Percentiles rank a stretch among this genome's conserved stretches.
These are phyloP conservation scores for Platorchestia sp. DNA, from an alignment of 1,140 invertebrate species.

Conservation along the genomic window DNA sequence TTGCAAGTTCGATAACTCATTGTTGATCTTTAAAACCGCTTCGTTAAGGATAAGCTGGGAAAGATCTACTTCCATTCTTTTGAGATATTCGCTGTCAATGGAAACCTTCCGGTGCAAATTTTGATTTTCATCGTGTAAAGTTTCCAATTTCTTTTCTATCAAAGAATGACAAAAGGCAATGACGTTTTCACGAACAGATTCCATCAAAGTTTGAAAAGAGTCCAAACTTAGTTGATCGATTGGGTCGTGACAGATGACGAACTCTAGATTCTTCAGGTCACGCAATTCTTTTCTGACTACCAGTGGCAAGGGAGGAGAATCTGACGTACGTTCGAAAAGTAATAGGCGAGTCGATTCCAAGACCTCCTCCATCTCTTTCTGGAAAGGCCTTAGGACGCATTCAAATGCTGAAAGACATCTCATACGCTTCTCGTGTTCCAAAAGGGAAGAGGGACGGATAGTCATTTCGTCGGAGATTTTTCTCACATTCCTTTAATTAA, in stretches of 20 bases:
- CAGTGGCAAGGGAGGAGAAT: neutral
- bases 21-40: neutral
- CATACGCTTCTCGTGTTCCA: slow-evolving; percentile 1
- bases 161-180: neutral
- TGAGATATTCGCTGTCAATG: neutral
- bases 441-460: neutral
- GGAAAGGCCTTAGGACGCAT: neutral
- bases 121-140: neutral
- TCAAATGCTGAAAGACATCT: neutral
- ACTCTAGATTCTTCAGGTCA: neutral
- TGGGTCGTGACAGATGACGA: neutral
- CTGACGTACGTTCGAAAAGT: neutral
- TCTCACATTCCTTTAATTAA: neutral
- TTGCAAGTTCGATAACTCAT: neutral
- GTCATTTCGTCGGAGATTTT: neutral
- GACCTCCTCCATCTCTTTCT: neutral
- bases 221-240: neutral
- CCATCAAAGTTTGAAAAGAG: neutral
- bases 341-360: neutral
- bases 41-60: neutral
- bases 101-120: neutral
- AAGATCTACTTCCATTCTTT: slow-evolving; percentile 22
- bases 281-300: neutral
- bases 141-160: neutral
- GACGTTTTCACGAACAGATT: neutral